Evolutionary conservation across 1,140 invertebrate species (phyloP).

Genomic region (Brachionus calyciflorus): DNA sequence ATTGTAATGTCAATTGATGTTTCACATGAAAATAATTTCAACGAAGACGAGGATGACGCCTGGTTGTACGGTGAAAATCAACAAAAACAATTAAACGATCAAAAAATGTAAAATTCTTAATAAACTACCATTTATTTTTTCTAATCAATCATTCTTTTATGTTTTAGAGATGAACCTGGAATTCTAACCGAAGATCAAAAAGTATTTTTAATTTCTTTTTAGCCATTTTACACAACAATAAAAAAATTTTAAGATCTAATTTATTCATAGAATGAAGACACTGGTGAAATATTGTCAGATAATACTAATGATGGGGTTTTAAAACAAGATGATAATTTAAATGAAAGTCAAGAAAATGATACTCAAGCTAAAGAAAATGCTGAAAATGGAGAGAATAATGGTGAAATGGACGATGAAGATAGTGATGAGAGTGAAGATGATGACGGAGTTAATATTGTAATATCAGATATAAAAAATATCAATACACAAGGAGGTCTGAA

Average conservation of each 20-base stretch:
- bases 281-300: too few relatives aligned
- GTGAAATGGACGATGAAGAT: conserved; percentile 9
- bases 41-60: conserved; percentile 39
- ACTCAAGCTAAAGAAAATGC: neutral
- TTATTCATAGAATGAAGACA: too few relatives aligned
- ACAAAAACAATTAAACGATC: neutral
- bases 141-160: neutral
- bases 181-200: neutral
- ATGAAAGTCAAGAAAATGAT: neutral
- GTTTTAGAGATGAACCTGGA: neutral
- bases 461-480: conserved; percentile 1
- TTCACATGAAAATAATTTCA: conserved; percentile 6
- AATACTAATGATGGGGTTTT: neutral
- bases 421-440: conserved; percentile 41
- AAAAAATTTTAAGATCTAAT: too few relatives aligned
- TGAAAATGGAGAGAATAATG: neutral
- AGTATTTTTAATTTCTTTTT: neutral
- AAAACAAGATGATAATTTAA: neutral
- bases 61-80: conserved; percentile 41
- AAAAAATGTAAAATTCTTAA: neutral
- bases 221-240: too few relatives aligned
- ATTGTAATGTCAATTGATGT: conserved; percentile 1
- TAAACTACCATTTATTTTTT: neutral
- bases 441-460: conserved; percentile 28
- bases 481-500: neutral